Evolutionary conservation across 2,113 vertebrate genomes (phyloP).

Genomic region (Hystrix brachyura): DNA sequence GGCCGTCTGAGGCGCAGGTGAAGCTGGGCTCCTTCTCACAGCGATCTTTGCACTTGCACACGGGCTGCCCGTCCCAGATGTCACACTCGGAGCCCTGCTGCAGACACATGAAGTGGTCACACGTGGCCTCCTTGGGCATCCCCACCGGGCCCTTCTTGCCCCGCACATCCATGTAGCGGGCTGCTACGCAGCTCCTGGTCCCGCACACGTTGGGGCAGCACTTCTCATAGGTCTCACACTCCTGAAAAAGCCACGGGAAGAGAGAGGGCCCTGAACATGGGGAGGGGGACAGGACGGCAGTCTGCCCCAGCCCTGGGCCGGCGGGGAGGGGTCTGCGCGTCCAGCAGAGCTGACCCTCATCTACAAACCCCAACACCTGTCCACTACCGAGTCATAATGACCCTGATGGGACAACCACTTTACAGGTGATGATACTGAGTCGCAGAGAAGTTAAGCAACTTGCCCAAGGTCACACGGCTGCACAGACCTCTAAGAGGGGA

Average conservation of each 20-base stretch:
- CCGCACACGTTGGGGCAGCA: slow-evolving; percentile 99
- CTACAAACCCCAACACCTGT: not conserved
- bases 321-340: not conserved
- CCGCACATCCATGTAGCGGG: slow-evolving; percentile 93
- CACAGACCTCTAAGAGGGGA: not conserved
- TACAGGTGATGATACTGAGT: not conserved
- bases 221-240: slow-evolving; percentile 97
- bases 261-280: not conserved
- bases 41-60: slow-evolving; percentile 97
- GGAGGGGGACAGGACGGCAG: accelerated
- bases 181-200: slow-evolving; percentile 95
- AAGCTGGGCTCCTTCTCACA: slow-evolving; percentile 98
- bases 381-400: not conserved
- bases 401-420: not conserved
- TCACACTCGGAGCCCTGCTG: slow-evolving; percentile 98
- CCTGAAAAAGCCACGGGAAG: slow-evolving; percentile 86
- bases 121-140: slow-evolving; percentile 94
- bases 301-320: accelerated
- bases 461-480: not conserved
- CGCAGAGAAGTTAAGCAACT: not conserved
- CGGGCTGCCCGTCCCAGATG: slow-evolving; percentile 96
- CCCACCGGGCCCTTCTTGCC: slow-evolving; percentile 92
- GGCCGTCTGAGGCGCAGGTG: slow-evolving; percentile 97
- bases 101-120: slow-evolving; percentile 95
- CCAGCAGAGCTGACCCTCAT: not conserved